These are phyloP conservation scores for Semaprochilodus insignis DNA, from an alignment of 2,797 vertebrate species.

Conservation along the genomic window DNA sequence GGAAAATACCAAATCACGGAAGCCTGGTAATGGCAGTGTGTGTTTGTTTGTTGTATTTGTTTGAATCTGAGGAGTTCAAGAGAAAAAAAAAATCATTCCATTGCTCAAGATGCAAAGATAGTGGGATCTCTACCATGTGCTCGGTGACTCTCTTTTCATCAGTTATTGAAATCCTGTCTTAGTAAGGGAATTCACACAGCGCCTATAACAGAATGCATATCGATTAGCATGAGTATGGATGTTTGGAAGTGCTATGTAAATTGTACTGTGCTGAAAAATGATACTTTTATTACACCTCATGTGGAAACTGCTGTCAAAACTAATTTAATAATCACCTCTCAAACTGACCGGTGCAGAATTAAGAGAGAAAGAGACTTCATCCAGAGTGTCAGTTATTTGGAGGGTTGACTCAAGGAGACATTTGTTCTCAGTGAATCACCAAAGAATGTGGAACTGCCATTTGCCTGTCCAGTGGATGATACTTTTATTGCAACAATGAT, in stretches of 20 bases:
- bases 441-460: slow-evolving; percentile 18
- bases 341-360: background rate
- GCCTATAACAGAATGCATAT: background rate
- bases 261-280: too few relatives aligned
- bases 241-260: background rate
- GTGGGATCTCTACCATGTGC: slow-evolving; percentile 11
- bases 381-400: background rate
- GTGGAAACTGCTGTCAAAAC: background rate
- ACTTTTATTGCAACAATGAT: slow-evolving; percentile 48
- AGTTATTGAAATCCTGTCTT: background rate
- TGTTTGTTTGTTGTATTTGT: slow-evolving; percentile 57
- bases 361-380: background rate
- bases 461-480: slow-evolving; percentile 25
- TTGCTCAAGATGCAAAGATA: slow-evolving; percentile 55
- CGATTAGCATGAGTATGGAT: background rate
- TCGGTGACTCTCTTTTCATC: background rate
- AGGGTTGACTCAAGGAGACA: slow-evolving; percentile 18
- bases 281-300: background rate
- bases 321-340: background rate
- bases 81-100: slow-evolving; percentile 45
- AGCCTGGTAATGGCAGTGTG: slow-evolving; percentile 53
- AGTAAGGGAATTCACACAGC: background rate
- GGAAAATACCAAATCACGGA: slow-evolving; percentile 59
- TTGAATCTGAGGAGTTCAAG: slow-evolving; percentile 46
- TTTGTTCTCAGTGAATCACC: slow-evolving; percentile 51